Base-by-base conservation (phyloP, 2,797 vertebrate species). In the Pagetopsis macropterus region DNA sequence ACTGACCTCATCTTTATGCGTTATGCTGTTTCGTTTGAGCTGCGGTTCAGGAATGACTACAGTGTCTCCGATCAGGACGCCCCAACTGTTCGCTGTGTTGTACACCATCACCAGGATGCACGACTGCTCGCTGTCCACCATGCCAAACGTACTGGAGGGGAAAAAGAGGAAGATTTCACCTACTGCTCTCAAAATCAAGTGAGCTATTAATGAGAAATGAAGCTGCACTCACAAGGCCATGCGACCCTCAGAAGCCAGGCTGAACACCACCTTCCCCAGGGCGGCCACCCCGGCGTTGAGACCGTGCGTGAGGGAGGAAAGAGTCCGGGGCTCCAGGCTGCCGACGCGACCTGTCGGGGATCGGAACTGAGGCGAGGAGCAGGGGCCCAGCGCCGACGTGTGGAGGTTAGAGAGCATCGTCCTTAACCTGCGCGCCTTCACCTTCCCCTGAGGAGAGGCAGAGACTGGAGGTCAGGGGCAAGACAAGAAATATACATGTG, bases 181-280 rank as follows among this genome's bases (percentile, higher is more conserved):
- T 4, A 65, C 14, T 16, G n/a, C 12, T 21, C 10, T 0, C 60
- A 13, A n/a, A 37, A 49, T 9, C 0, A 17, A 27, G 0, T 23
- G 9, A 37, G 31, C 5, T 23, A 2, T 2, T 23, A 0, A 14
- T 44, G 37, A 45, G 23, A 10, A 43, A 23, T 43, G 10, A 23
- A 55, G 16, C 11, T 60, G 54, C 10, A 95, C 96, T 96, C 87
- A 98, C 96, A 98, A 98, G 49, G 96, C 96, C 92, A 98, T 96
- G 66, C 95, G 95, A 65, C 95, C 95, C 76, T 96, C 96, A 0
- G 94, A 93, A 27, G 96, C 96, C 58, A 98, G 84, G 78, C 97
- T 98, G 89, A 98, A 98, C 61, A 98, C 94, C 87, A 98, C 97
- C 77, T 97, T 97, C 17, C 97, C 97, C 69, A 97, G 82, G 50